Percentiles rank a stretch among this genome's conserved stretches.
phyloP scores from a whole-genome alignment of 2,113 vertebrate genomes.

The Ibidorhyncha struthersii region DNA sequence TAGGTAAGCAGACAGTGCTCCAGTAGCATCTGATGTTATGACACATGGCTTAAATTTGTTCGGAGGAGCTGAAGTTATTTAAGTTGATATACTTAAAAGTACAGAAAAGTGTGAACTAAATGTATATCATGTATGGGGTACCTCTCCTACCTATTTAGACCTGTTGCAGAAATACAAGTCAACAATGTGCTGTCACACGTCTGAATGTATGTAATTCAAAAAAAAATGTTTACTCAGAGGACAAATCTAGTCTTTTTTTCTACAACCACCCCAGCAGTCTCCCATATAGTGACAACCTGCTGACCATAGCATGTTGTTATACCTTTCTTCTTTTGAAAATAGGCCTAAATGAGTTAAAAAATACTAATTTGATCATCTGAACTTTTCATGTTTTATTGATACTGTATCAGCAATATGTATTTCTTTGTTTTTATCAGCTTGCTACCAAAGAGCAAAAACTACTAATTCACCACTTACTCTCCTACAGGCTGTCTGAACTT shows the following conservation, averaged over 20 bases:
- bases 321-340: not conserved
- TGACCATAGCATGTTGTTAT: not conserved
- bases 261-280: not conserved
- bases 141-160: not conserved
- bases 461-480: not conserved
- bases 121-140: not conserved
- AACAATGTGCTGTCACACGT: not conserved
- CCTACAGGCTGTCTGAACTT: not conserved
- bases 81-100: not conserved
- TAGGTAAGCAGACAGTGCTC: conserved; percentile 6
- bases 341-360: not conserved
- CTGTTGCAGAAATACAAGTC: not conserved
- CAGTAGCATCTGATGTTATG: not conserved
- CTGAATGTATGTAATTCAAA: not conserved
- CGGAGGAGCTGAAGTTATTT: not conserved
- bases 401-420: not conserved
- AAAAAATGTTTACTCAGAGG: not conserved
- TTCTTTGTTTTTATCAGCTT: not conserved
- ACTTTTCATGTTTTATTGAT: not conserved
- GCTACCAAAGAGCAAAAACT: not conserved
- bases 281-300: not conserved
- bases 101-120: not conserved
- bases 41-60: not conserved
- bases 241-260: not conserved
- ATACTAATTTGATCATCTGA: not conserved